These are phyloP conservation scores for Physella acuta DNA, from an alignment of 1,140 invertebrate genomes.

Conservation along the genomic window DNA sequence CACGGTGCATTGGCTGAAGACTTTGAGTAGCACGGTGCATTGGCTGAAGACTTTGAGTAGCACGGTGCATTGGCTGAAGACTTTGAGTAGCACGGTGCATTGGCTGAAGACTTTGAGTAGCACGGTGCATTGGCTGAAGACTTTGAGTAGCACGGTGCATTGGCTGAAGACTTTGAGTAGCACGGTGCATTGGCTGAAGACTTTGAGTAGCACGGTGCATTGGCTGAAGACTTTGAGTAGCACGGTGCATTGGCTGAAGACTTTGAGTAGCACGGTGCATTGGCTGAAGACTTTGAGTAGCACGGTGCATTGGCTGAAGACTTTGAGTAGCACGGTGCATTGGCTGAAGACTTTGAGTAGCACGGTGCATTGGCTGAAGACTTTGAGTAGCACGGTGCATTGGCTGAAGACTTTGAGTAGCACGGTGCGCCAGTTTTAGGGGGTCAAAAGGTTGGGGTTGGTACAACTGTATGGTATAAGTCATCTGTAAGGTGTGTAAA, in stretches of 20 bases:
- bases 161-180: not conserved
- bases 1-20: not conserved
- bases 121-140: not conserved
- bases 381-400: too few relatives aligned
- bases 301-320: too few relatives aligned
- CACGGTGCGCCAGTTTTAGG: too few relatives aligned
- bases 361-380: too few relatives aligned
- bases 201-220: not conserved
- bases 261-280: not conserved
- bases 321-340: too few relatives aligned
- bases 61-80: not conserved
- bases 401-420: too few relatives aligned
- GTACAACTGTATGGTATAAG: too few relatives aligned
- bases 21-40: not conserved
- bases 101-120: not conserved
- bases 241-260: not conserved
- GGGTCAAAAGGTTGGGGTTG: too few relatives aligned
- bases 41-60: not conserved
- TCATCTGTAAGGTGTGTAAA: too few relatives aligned
- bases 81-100: not conserved
- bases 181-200: not conserved
- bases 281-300: too few relatives aligned
- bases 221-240: not conserved
- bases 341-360: too few relatives aligned
- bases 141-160: not conserved